These are phyloP conservation scores for Philypnodon macrostomus DNA, from an alignment of 2,797 vertebrate genomes.

Conservation along the genomic window DNA sequence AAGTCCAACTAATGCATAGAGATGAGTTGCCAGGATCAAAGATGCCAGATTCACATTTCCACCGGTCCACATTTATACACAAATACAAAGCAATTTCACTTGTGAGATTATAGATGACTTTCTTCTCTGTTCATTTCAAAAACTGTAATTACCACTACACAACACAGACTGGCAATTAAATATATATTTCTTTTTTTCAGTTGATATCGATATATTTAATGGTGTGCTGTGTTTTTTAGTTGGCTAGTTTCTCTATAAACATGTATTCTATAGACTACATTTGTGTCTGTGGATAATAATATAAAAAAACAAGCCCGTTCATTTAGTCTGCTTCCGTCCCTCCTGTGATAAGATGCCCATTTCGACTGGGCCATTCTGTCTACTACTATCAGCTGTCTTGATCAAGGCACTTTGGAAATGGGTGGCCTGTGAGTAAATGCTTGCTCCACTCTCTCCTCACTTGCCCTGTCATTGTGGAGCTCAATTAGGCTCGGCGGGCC, in stretches of 20 bases:
- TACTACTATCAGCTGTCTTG: slow-evolving; percentile 47
- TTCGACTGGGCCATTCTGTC: slow-evolving; percentile 40
- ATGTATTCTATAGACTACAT: slow-evolving; percentile 1
- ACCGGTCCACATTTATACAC: neutral
- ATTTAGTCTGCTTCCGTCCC: slow-evolving; percentile 3
- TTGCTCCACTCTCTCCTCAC: slow-evolving; percentile 27
- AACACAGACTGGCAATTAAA: neutral
- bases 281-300: slow-evolving; percentile 14
- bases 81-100: neutral
- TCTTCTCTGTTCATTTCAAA: neutral
- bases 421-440: slow-evolving; percentile 48
- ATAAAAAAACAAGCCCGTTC: slow-evolving; percentile 15
- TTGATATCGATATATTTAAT: neutral
- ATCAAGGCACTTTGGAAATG: slow-evolving; percentile 48
- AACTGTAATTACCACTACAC: slow-evolving; percentile 1
- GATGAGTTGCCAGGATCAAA: neutral
- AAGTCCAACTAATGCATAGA: neutral
- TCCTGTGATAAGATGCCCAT: slow-evolving; percentile 42
- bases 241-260: slow-evolving; percentile 5
- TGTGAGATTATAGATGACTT: neutral
- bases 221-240: slow-evolving; percentile 1
- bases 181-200: slow-evolving; percentile 5
- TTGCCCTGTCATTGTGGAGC: slow-evolving; percentile 36
- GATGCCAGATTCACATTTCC: neutral
- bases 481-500: slow-evolving; percentile 43